Percentiles rank a stretch among this genome's conserved stretches.
phyloP scores from a whole-genome alignment of 2,797 vertebrate species.

The Anguilla obscura region DNA sequence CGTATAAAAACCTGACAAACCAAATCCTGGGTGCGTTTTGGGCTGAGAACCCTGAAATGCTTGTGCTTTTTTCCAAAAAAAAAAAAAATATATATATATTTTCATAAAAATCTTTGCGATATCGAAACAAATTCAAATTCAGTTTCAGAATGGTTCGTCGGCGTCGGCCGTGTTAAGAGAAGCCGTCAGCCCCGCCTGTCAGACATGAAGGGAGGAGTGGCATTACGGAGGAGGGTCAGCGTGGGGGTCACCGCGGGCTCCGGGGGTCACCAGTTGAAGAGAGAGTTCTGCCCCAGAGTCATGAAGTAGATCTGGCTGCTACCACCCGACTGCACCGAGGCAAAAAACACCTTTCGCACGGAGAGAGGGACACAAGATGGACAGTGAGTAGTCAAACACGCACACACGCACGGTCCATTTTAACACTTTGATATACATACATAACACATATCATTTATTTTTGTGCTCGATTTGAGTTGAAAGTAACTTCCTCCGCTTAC shows the following conservation, averaged over 20 bases:
- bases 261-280: constrained; percentile 86
- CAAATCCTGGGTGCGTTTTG: neutral
- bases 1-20: neutral
- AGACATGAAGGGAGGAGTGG: neutral
- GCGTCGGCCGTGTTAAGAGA: neutral
- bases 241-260: constrained; percentile 11
- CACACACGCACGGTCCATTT: neutral
- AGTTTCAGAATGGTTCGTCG: neutral
- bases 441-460: neutral
- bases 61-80: constrained; percentile 27
- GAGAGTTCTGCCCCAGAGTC: constrained; percentile 88
- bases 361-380: constrained; percentile 26
- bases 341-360: constrained; percentile 86
- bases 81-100: neutral
- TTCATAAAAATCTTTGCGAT: constrained; percentile 10
- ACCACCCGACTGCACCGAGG: constrained; percentile 85
- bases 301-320: constrained; percentile 97
- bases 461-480: neutral
- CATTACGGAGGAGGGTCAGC: neutral
- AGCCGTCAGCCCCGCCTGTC: neutral
- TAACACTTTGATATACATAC: neutral
- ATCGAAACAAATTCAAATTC: neutral
- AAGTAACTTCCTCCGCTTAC: neutral
- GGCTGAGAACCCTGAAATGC: constrained; percentile 7
- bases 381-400: neutral